A percentile compares a stretch with the other conserved stretches of the same genome.
Evolutionary conservation across 2,797 vertebrate genomes (phyloP).

Genomic region (Streptopelia turtur): DNA sequence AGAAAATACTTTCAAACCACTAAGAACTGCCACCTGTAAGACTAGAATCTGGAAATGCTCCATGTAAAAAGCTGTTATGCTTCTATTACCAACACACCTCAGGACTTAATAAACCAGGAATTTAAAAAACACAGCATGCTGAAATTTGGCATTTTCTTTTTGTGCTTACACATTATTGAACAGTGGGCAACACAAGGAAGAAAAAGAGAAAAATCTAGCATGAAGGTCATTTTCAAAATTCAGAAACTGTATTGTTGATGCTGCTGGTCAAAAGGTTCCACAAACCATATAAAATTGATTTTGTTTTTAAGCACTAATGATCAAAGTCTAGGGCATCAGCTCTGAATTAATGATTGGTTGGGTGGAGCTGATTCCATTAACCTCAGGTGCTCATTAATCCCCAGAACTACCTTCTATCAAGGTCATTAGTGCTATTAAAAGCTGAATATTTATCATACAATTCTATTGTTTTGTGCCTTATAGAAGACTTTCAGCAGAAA

Average conservation of each 20-base stretch:
- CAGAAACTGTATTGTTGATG: conserved; percentile 23
- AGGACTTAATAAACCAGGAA: conserved; percentile 8
- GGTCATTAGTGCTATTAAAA: conserved; percentile 51
- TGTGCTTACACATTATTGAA: neutral
- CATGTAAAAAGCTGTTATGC: neutral
- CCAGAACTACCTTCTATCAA: conserved; percentile 7
- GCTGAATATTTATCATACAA: conserved; percentile 25
- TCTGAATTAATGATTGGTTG: conserved; percentile 43
- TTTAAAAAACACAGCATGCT: conserved; percentile 24
- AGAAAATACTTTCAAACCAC: neutral
- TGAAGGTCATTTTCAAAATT: conserved; percentile 59
- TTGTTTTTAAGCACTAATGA: conserved; percentile 58
- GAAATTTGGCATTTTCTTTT: conserved; percentile 26
- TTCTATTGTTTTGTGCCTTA: neutral
- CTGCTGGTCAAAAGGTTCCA: conserved; percentile 59
- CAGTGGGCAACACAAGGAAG: neutral
- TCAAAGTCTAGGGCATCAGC: conserved; percentile 22
- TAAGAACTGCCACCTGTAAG: neutral
- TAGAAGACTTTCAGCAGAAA: neutral
- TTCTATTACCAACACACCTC: conserved; percentile 13
- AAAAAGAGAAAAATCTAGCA: conserved; percentile 12
- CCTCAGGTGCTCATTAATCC: conserved; percentile 61
- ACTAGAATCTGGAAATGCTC: neutral
- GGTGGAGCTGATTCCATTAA: conserved; percentile 45
- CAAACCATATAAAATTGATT: conserved; percentile 63